Evolutionary conservation across 2,797 vertebrate genomes (phyloP).

Genomic region (Bryconaethiops microstoma): DNA sequence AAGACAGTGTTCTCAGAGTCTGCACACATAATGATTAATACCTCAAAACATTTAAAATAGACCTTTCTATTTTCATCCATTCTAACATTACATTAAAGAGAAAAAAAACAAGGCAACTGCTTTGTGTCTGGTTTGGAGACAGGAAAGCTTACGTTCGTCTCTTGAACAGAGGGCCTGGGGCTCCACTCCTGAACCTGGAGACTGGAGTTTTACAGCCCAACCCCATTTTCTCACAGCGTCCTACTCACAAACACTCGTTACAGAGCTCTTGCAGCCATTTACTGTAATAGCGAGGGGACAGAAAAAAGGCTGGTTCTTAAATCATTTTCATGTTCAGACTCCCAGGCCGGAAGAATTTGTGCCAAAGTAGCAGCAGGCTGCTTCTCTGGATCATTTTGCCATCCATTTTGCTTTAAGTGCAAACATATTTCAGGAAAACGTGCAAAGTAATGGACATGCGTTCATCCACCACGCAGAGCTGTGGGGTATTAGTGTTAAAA

Average conservation of each 20-base stretch:
- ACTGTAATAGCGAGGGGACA: constrained; percentile 32
- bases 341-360: constrained; percentile 53
- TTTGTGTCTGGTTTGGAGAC: constrained; percentile 47
- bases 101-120: constrained; percentile 46
- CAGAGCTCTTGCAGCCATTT: constrained; percentile 8
- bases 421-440: constrained; percentile 52
- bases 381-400: constrained; percentile 52
- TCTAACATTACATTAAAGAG: constrained; percentile 36
- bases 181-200: constrained; percentile 23
- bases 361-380: constrained; percentile 55
- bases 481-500: constrained; percentile 63
- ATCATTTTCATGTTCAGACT: constrained; percentile 54
- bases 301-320: constrained; percentile 59
- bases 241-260: constrained; percentile 30
- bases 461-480: constrained; percentile 50
- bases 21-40: not conserved
- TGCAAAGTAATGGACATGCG: constrained; percentile 41
- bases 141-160: constrained; percentile 55
- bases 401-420: constrained; percentile 55
- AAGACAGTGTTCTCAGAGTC: not conserved
- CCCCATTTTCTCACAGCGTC: constrained; percentile 18
- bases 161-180: constrained; percentile 30
- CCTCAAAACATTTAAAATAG: constrained; percentile 34
- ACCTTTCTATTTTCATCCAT: constrained; percentile 45
- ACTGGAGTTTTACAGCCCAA: constrained; percentile 13